These are phyloP conservation scores for Peromyscus leucopus DNA, from an alignment of 2,113 vertebrate species.

Conservation along the genomic window DNA sequence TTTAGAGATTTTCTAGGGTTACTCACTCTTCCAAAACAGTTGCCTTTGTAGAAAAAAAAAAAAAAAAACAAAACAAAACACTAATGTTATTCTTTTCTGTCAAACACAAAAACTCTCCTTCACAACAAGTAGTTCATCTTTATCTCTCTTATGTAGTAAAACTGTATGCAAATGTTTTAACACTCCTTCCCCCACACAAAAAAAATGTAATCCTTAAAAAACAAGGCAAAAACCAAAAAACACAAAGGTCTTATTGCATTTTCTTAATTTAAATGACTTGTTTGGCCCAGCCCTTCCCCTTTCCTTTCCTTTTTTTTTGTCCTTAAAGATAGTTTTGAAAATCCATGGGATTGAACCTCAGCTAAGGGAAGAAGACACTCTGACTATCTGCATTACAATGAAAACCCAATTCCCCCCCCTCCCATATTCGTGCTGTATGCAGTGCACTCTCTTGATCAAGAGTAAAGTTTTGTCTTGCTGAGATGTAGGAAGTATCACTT, in stretches of 20 bases:
- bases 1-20: background rate
- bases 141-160: background rate
- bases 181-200: too few relatives aligned
- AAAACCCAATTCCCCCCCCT: fast-evolving
- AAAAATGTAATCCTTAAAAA: background rate
- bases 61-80: background rate
- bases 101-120: background rate
- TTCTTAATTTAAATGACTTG: background rate
- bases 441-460: background rate
- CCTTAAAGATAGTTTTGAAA: background rate
- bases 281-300: too few relatives aligned
- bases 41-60: background rate
- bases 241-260: background rate
- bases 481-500: background rate
- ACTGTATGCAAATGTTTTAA: background rate
- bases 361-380: background rate
- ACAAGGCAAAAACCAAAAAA: background rate
- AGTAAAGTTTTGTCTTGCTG: background rate
- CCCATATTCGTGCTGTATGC: background rate
- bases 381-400: background rate
- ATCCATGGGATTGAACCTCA: background rate
- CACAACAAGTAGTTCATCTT: background rate
- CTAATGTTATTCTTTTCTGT: too few relatives aligned
- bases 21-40: background rate
- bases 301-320: background rate